phyloP scores from a whole-genome alignment of 2,113 vertebrate species.

The Illadopsis cleaveri region DNA sequence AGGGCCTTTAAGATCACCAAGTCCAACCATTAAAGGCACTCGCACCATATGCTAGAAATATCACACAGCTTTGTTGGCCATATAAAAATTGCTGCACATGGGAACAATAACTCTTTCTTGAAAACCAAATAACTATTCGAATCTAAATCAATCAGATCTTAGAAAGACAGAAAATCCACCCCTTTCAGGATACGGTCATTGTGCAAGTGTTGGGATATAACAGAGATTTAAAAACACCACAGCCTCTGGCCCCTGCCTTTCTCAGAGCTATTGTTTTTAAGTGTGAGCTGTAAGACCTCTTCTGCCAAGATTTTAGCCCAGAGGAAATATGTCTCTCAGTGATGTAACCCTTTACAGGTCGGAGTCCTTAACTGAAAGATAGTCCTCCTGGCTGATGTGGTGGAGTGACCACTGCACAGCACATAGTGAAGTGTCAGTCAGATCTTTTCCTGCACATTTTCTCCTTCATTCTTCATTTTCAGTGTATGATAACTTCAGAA shows the following conservation, averaged over 20 bases:
- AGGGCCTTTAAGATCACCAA: not conserved
- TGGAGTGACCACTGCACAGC: not conserved
- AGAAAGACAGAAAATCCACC: conserved; percentile 32
- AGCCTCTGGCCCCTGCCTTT: not conserved
- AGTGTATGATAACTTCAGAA: not conserved
- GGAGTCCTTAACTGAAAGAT: not conserved
- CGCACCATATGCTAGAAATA: conserved; percentile 57
- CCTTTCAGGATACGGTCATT: not conserved
- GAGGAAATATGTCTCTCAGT: not conserved
- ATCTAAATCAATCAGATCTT: conserved; percentile 50
- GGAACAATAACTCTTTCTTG: conserved; percentile 61
- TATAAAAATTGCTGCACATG: conserved; percentile 57
- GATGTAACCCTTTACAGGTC: not conserved
- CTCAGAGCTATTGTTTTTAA: not conserved
- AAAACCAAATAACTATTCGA: conserved; percentile 57
- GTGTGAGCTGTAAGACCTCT: not conserved
- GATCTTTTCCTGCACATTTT: not conserved
- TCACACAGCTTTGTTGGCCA: conserved; percentile 53
- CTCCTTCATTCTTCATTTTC: not conserved
- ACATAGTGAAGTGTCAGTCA: not conserved
- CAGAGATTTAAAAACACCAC: not conserved
- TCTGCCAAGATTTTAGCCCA: not conserved
- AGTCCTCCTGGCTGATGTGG: not conserved
- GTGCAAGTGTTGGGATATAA: not conserved
- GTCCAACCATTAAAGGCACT: not conserved